Conservation (phyloP, 2,797 vertebrate species). For the Dicrostonyx torquatus region DNA sequence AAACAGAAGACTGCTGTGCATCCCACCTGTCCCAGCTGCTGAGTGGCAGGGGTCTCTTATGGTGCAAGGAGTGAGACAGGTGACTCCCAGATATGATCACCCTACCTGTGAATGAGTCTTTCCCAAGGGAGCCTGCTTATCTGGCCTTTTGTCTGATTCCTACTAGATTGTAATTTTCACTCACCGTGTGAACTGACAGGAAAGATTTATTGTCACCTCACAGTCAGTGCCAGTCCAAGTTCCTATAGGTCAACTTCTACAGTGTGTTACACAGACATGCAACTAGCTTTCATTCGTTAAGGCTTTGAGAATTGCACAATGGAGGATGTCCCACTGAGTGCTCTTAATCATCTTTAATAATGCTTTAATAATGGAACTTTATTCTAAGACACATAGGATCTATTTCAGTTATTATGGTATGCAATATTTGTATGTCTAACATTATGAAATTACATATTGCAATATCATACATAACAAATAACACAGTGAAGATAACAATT, state of each 20-base stretch:
- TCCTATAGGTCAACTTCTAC: not conserved
- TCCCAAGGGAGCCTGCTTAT: not conserved
- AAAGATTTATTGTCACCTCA: constrained; percentile 50
- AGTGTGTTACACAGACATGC: not conserved
- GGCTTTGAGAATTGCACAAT: not conserved
- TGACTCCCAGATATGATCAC: not conserved
- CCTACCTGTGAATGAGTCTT: not conserved
- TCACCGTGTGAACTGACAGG: constrained; percentile 16
- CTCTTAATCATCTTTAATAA: not conserved
- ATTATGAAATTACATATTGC: not conserved
- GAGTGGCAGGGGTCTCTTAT: not conserved
- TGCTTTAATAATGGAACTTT: not conserved
- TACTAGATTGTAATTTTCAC: constrained; percentile 62
- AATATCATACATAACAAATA: not conserved
- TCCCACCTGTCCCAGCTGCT: not conserved
- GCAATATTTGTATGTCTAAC: not conserved
- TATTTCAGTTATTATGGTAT: not conserved
- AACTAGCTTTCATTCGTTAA: not conserved
- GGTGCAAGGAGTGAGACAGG: not conserved
- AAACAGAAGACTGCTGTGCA: not conserved
- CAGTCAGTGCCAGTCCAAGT: not conserved
- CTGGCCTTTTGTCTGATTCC: constrained; percentile 47
- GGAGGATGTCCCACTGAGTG: not conserved
- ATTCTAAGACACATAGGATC: not conserved
- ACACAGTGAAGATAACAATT: not conserved